Evolutionary conservation across 2,888 invertebrate genomes (phyloP), one percentile per base, ranked within the genome.

Genomic region (Metacarcinus magister): DNA sequence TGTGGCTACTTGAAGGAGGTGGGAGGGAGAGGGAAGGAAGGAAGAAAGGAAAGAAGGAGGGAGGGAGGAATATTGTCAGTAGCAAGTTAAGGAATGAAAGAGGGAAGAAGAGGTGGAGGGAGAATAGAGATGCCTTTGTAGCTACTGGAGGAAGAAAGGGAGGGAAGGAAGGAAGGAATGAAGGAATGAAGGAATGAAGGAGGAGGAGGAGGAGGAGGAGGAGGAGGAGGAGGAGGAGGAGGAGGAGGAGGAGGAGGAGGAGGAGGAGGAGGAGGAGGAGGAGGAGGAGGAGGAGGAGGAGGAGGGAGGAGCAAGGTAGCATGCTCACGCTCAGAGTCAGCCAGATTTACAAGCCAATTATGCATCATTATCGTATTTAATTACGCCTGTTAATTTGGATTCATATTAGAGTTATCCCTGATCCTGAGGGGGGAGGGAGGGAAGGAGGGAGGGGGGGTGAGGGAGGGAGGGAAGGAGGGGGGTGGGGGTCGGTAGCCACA

Each of bases 371-470:
- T 92, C 92, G 48, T 48, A 92, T 92, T 92, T 92, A 92, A 92
- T 92, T 92, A 54, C 92, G 92, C 92, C 92, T 92, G 92, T 92
- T 92, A 92, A 92, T 92, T 92, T 48, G 92, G 48, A 92, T 92
- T 92, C 92, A 28, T 32, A 54, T 92, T 92, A 32, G 48, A 54
- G 92, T 54, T 92, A 46, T 92, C 48, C 92, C 92, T 32, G 48
- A 48, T 82, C 92, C 92, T 48, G 92, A 54, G 92, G 92, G 48
- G 54, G 13, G 54, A 28, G 54, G 54, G 92, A 0, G 2, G 13
- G 32, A 54, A 0, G 2, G 13, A 8, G 32, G 82, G 8, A 8
- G 82, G 82, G 82, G 82, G 32, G 2, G 8, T 28, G 8, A 32
- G 82, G 3, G 13, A 16, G 32, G 0, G 32, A 16, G 8, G n/a